Evolutionary conservation across 1,140 invertebrate genomes (phyloP), one percentile per base, ranked within the genome.

Genomic region (Pogonomyrmex barbatus): DNA sequence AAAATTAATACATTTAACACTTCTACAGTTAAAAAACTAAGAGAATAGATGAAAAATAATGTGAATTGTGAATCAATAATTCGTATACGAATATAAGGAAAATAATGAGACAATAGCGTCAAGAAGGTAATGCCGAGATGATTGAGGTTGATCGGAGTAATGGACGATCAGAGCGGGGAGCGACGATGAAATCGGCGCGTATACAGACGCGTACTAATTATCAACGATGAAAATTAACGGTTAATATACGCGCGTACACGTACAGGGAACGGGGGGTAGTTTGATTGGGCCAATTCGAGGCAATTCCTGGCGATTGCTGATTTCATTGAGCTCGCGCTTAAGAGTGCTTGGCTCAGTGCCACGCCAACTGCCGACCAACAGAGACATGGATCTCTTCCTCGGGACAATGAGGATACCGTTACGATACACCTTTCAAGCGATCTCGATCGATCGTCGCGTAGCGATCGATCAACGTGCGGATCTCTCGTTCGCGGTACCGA

Each of bases 261-360:
- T 92, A 94, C 91, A 92, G 68, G 79, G 94, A 94, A 95, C 95
- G 95, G 95, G 79, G 95, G 94, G 94, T 95, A 94, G 94, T 95
- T 95, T 95, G 94, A 95, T 95, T 95, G 94, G 94, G 93, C 94
- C 95, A 95, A 95, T 95, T 95, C 94, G 93, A 95, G 94, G 95
- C 95, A 95, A 95, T 95, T 95, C 95, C 94, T 95, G 94, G 93
- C 94, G 95, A 95, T 95, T 95, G 93, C 93, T 94, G 94, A 94
- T 95, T 95, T 95, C 94, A 95, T 95, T 95, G 94, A 95, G 94
- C 92, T 92, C 92, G 91, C 91, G 92, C 92, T 94, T 92, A 94
- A 94, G 93, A 94, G 91, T 90, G 24, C 68, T 47, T 54, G 63
- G 77, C 92, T 94, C 94, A 94, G 94, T 94, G 92, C 91, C 91